Conservation (phyloP, 2,113 vertebrate species). For the Carassius carassius region DNA sequence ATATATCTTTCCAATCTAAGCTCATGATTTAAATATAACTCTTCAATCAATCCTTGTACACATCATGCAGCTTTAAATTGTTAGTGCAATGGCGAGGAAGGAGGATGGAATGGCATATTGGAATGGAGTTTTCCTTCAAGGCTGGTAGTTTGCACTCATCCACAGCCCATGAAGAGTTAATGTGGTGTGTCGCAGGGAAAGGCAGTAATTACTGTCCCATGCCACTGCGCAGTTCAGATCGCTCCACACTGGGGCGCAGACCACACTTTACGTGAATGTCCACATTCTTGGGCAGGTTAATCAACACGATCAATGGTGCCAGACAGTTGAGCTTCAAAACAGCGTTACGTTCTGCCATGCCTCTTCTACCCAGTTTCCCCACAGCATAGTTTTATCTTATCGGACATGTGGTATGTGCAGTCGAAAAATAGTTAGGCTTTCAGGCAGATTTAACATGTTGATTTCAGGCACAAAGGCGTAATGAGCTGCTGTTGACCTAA, state of each 20-base stretch:
- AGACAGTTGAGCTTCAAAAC: conserved; percentile 60
- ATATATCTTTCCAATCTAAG: not conserved
- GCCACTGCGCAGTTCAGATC: conserved; percentile 56
- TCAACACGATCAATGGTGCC: conserved; percentile 57
- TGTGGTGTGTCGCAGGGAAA: conserved; percentile 62
- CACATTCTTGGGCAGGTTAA: conserved; percentile 59
- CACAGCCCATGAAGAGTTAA: conserved; percentile 67
- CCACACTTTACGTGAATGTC: conserved; percentile 64
- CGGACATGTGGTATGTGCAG: conserved; percentile 39
- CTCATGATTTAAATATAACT: conserved; percentile 15
- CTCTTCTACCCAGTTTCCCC: conserved; percentile 42
- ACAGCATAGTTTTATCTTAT: conserved; percentile 48
- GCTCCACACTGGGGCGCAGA: conserved; percentile 21
- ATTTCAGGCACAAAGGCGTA: conserved; percentile 23
- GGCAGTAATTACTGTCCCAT: conserved; percentile 63
- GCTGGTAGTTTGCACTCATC: conserved; percentile 60
- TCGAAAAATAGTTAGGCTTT: conserved; percentile 38
- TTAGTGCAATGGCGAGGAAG: conserved; percentile 21
- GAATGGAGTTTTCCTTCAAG: conserved; percentile 42
- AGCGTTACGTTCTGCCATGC: conserved; percentile 55
- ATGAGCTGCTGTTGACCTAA: not conserved
- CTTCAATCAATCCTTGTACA: not conserved
- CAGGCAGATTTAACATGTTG: conserved; percentile 24
- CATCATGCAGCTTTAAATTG: not conserved
- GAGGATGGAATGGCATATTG: conserved; percentile 10